A percentile compares a stretch with the other conserved stretches of the same genome.
Conservation (phyloP, 23 tunicate genomes). For the Corella eumyota region DNA sequence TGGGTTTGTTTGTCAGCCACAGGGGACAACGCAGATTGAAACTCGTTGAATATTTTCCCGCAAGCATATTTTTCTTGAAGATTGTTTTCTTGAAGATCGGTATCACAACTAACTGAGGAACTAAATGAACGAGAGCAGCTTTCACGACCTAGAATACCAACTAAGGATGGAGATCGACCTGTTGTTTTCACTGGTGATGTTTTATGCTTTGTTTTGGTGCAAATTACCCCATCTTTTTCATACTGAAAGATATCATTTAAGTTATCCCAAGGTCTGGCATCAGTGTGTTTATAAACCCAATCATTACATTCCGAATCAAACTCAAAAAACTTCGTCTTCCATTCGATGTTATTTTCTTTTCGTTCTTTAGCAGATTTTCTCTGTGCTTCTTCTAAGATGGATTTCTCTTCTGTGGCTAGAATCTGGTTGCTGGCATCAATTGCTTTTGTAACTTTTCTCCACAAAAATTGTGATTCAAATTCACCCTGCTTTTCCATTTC, state of each 20-base stretch:
- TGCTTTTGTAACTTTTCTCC: slow-evolving; percentile 42
- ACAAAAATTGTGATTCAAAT: slow-evolving; percentile 39
- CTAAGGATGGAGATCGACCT: too few species aligned
- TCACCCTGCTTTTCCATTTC: slow-evolving; percentile 17
- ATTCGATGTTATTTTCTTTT: slow-evolving; percentile 13
- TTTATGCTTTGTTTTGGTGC: slow-evolving; percentile 26
- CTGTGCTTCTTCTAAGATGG: slow-evolving; percentile 28
- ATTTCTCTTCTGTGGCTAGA: slow-evolving; percentile 37
- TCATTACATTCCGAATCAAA: slow-evolving; percentile 18
- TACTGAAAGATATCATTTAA: slow-evolving; percentile 42
- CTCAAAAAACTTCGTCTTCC: slow-evolving; percentile 43
- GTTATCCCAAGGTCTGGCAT: slow-evolving; percentile 50
- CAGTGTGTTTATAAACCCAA: slow-evolving; percentile 40
- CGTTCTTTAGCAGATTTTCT: slow-evolving; percentile 33
- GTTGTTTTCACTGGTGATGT: slow-evolving; percentile 22
- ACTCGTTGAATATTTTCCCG: too few species aligned
- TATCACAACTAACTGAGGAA: too few species aligned
- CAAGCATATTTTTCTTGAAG: too few species aligned
- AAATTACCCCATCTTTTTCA: slow-evolving; percentile 38
- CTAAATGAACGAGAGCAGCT: too few species aligned
- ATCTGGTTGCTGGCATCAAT: slow-evolving; percentile 26
- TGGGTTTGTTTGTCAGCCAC: too few species aligned
- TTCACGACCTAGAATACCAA: too few species aligned
- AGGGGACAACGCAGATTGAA: too few species aligned
- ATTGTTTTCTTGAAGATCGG: too few species aligned